These are phyloP conservation scores for Mycetomoellerius zeteki DNA, from an alignment of 1,140 invertebrate genomes.

Conservation along the genomic window DNA sequence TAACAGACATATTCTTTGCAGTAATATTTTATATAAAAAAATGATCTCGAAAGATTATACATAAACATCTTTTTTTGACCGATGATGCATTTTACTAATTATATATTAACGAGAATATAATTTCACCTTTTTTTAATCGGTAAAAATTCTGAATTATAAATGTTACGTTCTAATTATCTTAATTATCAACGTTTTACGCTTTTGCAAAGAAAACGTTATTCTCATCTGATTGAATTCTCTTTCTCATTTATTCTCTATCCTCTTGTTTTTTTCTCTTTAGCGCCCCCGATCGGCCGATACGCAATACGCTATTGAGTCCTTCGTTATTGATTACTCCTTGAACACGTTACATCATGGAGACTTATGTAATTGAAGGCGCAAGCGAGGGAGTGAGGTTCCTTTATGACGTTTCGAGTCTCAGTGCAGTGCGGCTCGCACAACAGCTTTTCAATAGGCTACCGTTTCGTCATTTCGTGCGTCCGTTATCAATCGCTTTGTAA, in stretches of 20 bases:
- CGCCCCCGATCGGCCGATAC: neutral
- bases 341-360: conserved; percentile 26
- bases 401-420: conserved; percentile 51
- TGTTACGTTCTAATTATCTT: conserved; percentile 6
- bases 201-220: neutral
- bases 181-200: conserved; percentile 3
- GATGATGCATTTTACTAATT: neutral
- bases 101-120: neutral
- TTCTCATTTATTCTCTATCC: neutral
- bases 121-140: neutral
- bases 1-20: neutral
- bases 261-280: neutral
- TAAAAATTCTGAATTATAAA: neutral
- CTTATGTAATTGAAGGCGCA: conserved; percentile 54
- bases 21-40: neutral
- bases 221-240: neutral
- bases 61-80: neutral
- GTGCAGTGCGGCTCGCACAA: conserved; percentile 11
- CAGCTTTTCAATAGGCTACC: conserved; percentile 40
- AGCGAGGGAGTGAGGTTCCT: conserved; percentile 20
- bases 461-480: conserved; percentile 41
- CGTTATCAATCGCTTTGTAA: conserved; percentile 61
- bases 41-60: neutral
- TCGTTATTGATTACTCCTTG: conserved; percentile 19
- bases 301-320: conserved; percentile 38